A percentile compares a stretch with the other conserved stretches of the same genome.
Conservation (phyloP, 2,888 invertebrate species). For the Cataglyphis livida region DNA sequence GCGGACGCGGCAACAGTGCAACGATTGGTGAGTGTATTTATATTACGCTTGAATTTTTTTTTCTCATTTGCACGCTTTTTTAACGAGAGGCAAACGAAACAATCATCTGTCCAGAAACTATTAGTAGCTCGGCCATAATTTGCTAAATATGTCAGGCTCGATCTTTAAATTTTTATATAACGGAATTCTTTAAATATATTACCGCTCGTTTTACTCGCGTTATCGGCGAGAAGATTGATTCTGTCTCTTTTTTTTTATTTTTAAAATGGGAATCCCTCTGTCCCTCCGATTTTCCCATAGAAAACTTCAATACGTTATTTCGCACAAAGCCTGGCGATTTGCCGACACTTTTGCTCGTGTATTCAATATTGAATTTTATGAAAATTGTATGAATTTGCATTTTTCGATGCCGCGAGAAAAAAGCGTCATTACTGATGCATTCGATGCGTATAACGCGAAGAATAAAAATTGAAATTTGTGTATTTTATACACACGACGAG, state of each 20-base stretch:
- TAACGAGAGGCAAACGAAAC: neutral
- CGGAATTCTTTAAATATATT: neutral
- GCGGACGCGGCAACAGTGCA: neutral
- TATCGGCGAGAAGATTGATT: conserved; percentile 7
- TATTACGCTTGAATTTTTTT: neutral
- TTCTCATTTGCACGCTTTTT: neutral
- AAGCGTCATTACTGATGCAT: conserved; percentile 3
- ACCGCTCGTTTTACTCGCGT: neutral
- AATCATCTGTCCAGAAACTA: neutral
- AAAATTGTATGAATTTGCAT: conserved; percentile 14
- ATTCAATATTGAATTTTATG: conserved; percentile 5
- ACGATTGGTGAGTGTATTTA: conserved; percentile 24
- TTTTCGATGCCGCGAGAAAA: conserved; percentile 10
- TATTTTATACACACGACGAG: neutral
- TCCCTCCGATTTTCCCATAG: neutral
- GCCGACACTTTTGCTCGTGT: neutral
- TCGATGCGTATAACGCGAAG: neutral
- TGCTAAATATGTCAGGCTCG: no score
- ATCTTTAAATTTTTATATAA: neutral
- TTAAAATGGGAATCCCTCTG: neutral
- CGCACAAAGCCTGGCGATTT: neutral
- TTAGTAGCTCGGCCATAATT: neutral
- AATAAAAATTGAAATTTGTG: conserved; percentile 20
- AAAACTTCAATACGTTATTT: neutral
- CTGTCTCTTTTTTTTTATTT: neutral